Conservation (phyloP, 2,888 invertebrate genomes). For the Drosophila kokeensis region DNA sequence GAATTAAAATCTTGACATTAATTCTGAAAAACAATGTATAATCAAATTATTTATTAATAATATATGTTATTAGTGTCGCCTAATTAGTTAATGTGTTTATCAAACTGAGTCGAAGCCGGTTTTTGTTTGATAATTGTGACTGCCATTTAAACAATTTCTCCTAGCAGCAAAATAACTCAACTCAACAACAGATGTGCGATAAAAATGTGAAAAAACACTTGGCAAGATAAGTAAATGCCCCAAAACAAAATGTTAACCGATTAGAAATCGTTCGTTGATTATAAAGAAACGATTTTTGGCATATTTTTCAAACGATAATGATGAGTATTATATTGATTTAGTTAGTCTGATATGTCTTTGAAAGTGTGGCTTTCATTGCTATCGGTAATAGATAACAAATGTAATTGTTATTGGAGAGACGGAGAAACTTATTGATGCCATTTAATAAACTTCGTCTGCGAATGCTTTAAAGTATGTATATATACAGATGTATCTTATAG, state of each 20-base stretch:
- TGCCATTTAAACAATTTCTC: conserved; percentile 14
- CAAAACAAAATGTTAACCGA: not conserved
- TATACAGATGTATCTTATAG: not conserved
- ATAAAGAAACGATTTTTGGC: not conserved
- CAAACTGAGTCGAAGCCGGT: conserved; percentile 14
- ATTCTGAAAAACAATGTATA: not conserved
- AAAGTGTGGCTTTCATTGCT: not conserved
- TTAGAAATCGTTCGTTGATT: not conserved
- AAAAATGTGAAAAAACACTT: not conserved
- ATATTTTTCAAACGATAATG: not conserved
- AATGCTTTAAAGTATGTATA: not conserved
- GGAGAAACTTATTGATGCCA: not conserved
- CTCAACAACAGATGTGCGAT: conserved; percentile 16
- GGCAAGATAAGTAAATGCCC: not conserved
- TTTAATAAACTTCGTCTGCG: not conserved
- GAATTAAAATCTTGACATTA: not conserved
- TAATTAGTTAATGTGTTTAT: conserved; percentile 40
- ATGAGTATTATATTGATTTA: too few relatives aligned
- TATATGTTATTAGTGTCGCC: conserved; percentile 29
- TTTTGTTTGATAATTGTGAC: conserved; percentile 18
- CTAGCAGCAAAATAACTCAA: conserved; percentile 25
- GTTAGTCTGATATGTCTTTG: not conserved
- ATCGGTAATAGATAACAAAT: not conserved
- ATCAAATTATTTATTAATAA: not conserved
- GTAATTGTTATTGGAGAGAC: not conserved